Percentiles rank a stretch among this genome's conserved stretches.
Conservation (phyloP, 1,140 invertebrate genomes). For the Lepidostoma basale region DNA sequence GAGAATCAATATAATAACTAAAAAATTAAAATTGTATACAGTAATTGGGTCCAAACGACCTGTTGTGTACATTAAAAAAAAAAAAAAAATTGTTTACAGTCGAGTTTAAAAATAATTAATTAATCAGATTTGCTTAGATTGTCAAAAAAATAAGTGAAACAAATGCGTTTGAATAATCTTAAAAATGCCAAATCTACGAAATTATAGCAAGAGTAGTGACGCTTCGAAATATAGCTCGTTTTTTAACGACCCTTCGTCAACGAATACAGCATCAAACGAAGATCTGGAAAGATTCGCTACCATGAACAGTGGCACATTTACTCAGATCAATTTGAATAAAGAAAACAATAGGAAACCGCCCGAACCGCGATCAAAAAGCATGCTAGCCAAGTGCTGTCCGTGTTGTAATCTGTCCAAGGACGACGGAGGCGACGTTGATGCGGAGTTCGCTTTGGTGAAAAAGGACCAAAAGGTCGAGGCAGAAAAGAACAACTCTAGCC, state of each 20-base stretch:
- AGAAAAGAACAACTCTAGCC: constrained; percentile 16
- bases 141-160: too few species aligned
- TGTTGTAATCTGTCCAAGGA: constrained; percentile 43
- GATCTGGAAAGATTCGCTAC: constrained; percentile 33
- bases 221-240: constrained; percentile 48
- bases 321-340: constrained; percentile 10
- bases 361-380: not conserved
- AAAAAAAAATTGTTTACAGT: too few species aligned
- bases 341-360: constrained; percentile 30
- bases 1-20: too few species aligned
- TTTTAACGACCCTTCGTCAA: constrained; percentile 41
- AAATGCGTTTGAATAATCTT: not conserved
- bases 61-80: too few species aligned
- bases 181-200: constrained; percentile 48
- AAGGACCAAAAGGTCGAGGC: constrained; percentile 47
- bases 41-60: too few species aligned
- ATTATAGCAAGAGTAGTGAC: constrained; percentile 47
- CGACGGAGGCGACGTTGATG: constrained; percentile 56
- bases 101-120: too few species aligned
- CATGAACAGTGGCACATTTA: constrained; percentile 28
- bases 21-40: too few species aligned
- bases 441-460: constrained; percentile 54
- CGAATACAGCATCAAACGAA: constrained; percentile 38
- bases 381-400: constrained; percentile 33
- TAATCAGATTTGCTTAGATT: too few species aligned